A percentile compares a stretch with the other conserved stretches of the same genome.
These are phyloP conservation scores for Acanthiza pusilla DNA, from an alignment of 2,797 vertebrate genomes.

Conservation along the genomic window DNA sequence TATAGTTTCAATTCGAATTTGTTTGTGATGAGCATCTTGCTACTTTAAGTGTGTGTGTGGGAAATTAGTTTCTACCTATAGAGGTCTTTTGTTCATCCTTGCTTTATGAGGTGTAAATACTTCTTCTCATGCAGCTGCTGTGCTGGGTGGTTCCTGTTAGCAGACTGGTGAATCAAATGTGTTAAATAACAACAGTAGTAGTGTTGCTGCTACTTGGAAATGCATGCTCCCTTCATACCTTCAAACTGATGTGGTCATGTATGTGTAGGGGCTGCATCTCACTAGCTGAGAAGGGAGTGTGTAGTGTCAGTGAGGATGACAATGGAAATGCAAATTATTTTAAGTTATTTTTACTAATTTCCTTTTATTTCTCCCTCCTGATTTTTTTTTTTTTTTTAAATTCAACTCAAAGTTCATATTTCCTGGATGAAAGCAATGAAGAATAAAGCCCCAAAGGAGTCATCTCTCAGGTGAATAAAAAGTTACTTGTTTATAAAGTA, in stretches of 20 bases:
- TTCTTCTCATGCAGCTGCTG: neutral
- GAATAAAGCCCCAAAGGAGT: neutral
- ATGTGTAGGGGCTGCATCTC: neutral
- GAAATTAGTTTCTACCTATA: neutral
- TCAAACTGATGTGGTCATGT: neutral
- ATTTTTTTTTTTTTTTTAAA: neutral
- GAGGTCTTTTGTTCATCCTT: neutral
- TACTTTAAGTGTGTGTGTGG: neutral
- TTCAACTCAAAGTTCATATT: neutral
- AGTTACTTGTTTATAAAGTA: neutral
- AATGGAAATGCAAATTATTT: neutral
- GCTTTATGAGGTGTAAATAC: neutral
- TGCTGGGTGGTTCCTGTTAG: neutral
- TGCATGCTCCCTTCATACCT: neutral
- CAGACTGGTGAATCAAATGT: neutral
- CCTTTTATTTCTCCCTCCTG: rapidly evolving
- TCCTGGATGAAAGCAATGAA: neutral
- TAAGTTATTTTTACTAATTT: neutral
- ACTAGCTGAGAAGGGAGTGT: neutral
- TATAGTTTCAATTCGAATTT: neutral
- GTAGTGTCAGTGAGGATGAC: neutral
- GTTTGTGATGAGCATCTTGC: neutral
- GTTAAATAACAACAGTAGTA: neutral
- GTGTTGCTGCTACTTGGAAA: neutral
- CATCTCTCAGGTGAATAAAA: neutral